Percentiles rank a stretch among this genome's conserved stretches.
phyloP scores from a whole-genome alignment of 2,888 invertebrate species.

The Archips crataeganus region DNA sequence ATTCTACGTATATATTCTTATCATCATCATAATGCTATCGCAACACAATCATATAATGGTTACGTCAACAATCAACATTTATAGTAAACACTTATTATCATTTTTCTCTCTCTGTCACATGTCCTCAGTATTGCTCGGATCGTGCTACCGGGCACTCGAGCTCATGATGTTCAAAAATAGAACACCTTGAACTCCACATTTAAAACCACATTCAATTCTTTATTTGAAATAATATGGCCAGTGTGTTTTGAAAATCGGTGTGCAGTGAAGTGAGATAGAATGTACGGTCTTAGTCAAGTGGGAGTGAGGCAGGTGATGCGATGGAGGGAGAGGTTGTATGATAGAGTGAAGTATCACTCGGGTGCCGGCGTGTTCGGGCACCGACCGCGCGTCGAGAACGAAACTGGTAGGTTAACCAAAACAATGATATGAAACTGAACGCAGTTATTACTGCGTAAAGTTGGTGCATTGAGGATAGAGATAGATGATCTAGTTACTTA shows the following conservation, averaged over 20 bases:
- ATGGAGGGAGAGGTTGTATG: slow-evolving; percentile 60
- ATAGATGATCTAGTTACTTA: no score
- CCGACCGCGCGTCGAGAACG: slow-evolving; percentile 72
- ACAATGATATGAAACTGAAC: neutral
- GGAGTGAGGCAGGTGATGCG: slow-evolving; percentile 62
- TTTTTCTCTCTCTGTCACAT: slow-evolving; percentile 29
- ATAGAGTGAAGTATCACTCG: slow-evolving; percentile 80
- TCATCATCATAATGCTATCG: slow-evolving; percentile 35
- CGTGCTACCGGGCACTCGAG: slow-evolving; percentile 61
- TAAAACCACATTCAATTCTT: neutral
- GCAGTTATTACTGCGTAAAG: no score
- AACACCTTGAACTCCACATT: slow-evolving; percentile 38
- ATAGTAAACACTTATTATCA: slow-evolving; percentile 45
- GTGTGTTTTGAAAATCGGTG: slow-evolving; percentile 42
- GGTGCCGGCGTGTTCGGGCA: slow-evolving; percentile 87
- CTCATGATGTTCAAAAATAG: slow-evolving; percentile 55
- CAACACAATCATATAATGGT: slow-evolving; percentile 42
- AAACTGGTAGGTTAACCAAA: slow-evolving; percentile 64
- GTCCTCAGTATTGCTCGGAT: slow-evolving; percentile 55
- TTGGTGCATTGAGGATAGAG: no score
- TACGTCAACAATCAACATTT: slow-evolving; percentile 51
- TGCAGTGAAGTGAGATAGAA: slow-evolving; percentile 53
- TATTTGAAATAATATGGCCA: slow-evolving; percentile 48
- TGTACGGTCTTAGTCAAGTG: slow-evolving; percentile 66
- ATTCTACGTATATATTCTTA: slow-evolving; percentile 25